Conservation (phyloP, 2,888 invertebrate species). For the Phalera bucephala region DNA sequence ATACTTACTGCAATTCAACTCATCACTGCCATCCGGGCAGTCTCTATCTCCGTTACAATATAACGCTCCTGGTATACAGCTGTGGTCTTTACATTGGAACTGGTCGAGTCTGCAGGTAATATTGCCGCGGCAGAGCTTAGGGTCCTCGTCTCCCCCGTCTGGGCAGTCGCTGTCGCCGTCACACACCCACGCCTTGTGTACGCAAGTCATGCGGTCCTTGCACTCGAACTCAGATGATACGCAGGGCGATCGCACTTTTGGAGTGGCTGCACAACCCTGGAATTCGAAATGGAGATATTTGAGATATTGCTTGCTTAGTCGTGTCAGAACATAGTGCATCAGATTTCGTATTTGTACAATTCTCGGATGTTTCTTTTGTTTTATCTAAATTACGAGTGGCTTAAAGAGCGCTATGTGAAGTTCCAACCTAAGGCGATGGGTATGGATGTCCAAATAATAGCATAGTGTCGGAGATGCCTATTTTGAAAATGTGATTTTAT, state of each 20-base stretch:
- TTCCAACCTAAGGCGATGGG: too few relatives aligned
- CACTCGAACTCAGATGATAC: conserved; percentile 90
- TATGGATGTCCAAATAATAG: too few relatives aligned
- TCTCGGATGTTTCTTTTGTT: too few relatives aligned
- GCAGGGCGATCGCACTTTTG: conserved; percentile 85
- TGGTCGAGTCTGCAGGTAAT: conserved; percentile 93
- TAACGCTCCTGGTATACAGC: conserved; percentile 91
- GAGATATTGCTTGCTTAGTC: neutral
- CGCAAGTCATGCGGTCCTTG: conserved; percentile 90
- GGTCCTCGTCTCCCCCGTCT: conserved; percentile 90
- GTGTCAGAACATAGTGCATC: too few relatives aligned
- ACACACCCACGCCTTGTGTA: conserved; percentile 92
- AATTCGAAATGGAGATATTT: conserved; percentile 23
- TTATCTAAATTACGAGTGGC: too few relatives aligned
- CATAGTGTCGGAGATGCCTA: too few relatives aligned
- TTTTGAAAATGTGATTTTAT: too few relatives aligned
- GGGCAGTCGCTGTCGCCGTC: conserved; percentile 93
- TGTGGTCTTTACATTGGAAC: conserved; percentile 92
- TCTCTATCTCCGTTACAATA: conserved; percentile 92
- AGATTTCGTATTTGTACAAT: too few relatives aligned
- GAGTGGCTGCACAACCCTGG: conserved; percentile 84
- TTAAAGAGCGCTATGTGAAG: too few relatives aligned
- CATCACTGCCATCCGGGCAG: conserved; percentile 94
- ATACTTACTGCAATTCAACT: conserved; percentile 86
- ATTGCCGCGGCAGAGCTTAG: conserved; percentile 85